These are phyloP conservation scores for Ennomos quercinarius DNA, from an alignment of 2,888 invertebrate genomes.

Conservation along the genomic window DNA sequence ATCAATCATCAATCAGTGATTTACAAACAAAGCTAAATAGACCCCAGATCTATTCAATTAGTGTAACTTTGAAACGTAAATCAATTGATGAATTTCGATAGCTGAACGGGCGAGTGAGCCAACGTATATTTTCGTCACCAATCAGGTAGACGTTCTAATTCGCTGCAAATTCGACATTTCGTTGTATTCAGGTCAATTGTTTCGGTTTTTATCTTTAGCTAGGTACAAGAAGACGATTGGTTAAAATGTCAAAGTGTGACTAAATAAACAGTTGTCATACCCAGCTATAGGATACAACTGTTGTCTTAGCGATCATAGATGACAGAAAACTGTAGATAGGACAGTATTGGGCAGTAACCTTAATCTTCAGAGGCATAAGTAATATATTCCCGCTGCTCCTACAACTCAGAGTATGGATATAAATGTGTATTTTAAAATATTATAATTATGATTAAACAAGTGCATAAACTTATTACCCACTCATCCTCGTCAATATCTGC, in stretches of 20 bases:
- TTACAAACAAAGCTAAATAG: conserved; percentile 3
- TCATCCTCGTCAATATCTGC: too few relatives aligned
- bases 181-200: conserved; percentile 40
- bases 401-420: too few relatives aligned
- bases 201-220: conserved; percentile 33
- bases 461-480: too few relatives aligned
- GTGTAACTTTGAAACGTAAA: conserved; percentile 16
- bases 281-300: too few relatives aligned
- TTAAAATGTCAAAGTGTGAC: conserved; percentile 35
- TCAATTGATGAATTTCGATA: conserved; percentile 36
- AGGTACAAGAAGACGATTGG: conserved; percentile 13
- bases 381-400: too few relatives aligned
- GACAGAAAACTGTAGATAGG: too few relatives aligned
- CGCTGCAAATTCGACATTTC: conserved; percentile 30
- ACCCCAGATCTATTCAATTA: conserved; percentile 15
- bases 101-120: conserved; percentile 42
- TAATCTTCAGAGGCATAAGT: too few relatives aligned
- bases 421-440: too few relatives aligned
- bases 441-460: too few relatives aligned
- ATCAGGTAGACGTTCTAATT: conserved; percentile 35
- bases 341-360: too few relatives aligned
- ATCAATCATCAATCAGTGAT: background rate
- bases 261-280: background rate
- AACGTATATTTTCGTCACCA: conserved; percentile 41
- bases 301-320: too few relatives aligned